Evolutionary conservation across 2,797 vertebrate species (phyloP).

Genomic region (Apodemus agrarius): DNA sequence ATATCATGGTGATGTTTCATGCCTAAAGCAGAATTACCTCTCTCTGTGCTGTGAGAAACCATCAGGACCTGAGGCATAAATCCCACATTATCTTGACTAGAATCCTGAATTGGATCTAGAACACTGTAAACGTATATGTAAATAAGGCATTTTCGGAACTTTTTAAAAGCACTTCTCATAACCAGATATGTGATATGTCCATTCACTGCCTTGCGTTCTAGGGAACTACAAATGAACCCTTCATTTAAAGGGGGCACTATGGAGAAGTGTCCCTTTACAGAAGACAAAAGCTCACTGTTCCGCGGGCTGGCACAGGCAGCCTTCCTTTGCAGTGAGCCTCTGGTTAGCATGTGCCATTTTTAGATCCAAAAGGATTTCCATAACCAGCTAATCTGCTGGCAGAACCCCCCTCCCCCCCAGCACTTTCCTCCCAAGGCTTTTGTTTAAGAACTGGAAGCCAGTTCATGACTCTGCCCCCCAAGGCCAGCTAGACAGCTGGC

Average conservation of each 20-base stretch:
- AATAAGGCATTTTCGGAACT: not conserved
- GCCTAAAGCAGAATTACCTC: not conserved
- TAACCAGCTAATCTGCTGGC: constrained; percentile 59
- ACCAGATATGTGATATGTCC: constrained; percentile 49
- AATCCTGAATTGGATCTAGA: not conserved
- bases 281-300: constrained; percentile 72
- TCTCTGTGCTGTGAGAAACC: not conserved
- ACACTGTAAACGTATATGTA: not conserved
- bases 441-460: constrained; percentile 54
- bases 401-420: not conserved
- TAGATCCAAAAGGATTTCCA: constrained; percentile 52
- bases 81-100: not conserved
- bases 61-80: not conserved
- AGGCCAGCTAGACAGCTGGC: constrained; percentile 45
- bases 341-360: constrained; percentile 48
- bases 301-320: constrained; percentile 31
- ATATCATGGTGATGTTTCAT: not conserved
- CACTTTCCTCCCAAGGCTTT: constrained; percentile 64
- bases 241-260: constrained; percentile 48
- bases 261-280: constrained; percentile 31
- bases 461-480: constrained; percentile 16
- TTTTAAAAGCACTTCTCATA: not conserved
- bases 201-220: constrained; percentile 49
- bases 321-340: constrained; percentile 34
- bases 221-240: constrained; percentile 59